Conservation (phyloP, 2,888 invertebrate genomes). For the Crossocerus cetratus region DNA sequence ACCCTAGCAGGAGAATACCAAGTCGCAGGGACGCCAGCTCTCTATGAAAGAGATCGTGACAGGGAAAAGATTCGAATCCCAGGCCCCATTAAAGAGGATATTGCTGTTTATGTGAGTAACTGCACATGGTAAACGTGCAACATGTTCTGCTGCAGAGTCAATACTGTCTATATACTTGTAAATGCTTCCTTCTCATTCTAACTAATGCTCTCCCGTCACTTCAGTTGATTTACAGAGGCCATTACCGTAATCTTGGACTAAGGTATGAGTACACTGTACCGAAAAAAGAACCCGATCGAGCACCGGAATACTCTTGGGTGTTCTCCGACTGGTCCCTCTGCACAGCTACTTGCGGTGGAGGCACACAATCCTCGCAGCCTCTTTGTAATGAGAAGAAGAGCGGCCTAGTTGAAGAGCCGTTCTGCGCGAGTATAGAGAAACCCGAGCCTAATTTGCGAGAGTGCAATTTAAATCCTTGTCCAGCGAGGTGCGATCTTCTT, state of each 20-base stretch:
- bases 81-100: conserved; percentile 81
- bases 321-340: conserved; percentile 90
- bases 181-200: conserved; percentile 27
- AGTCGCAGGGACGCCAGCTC: conserved; percentile 77
- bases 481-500: conserved; percentile 74
- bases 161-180: background rate
- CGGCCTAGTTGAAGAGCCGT: conserved; percentile 81
- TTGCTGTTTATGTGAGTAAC: conserved; percentile 80
- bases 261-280: conserved; percentile 90
- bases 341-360: conserved; percentile 87
- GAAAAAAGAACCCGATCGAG: conserved; percentile 79
- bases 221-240: conserved; percentile 73
- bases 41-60: conserved; percentile 78
- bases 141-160: no score
- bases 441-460: conserved; percentile 75
- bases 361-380: conserved; percentile 80
- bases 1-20: conserved; percentile 76
- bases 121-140: background rate
- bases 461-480: conserved; percentile 78
- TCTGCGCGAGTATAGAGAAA: conserved; percentile 77
- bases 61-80: conserved; percentile 80
- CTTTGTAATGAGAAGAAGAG: conserved; percentile 81
- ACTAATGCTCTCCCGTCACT: conserved; percentile 37
- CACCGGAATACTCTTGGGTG: conserved; percentile 85
- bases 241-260: conserved; percentile 88